A percentile compares a stretch with the other conserved stretches of the same genome.
Evolutionary conservation across 2,113 vertebrate species (phyloP).

Genomic region (Gymnobelideus leadbeateri): DNA sequence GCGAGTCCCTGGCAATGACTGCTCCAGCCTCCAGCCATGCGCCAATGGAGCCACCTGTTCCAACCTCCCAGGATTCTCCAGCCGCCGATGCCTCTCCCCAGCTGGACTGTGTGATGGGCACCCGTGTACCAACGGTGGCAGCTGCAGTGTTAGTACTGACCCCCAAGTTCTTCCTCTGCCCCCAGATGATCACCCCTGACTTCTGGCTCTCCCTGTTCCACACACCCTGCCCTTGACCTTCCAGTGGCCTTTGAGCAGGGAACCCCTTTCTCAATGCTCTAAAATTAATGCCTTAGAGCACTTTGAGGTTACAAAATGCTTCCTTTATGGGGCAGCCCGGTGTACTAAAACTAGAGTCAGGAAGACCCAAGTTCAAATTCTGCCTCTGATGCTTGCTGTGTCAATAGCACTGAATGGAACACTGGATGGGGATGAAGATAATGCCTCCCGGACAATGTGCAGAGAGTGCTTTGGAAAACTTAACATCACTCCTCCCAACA

Average conservation of each 20-base stretch:
- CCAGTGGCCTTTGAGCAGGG: background rate
- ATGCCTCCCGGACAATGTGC: background rate
- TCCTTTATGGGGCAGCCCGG: background rate
- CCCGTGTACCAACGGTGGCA: constrained; percentile 93
- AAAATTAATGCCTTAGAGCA: background rate
- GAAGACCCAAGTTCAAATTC: background rate
- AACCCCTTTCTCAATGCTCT: background rate
- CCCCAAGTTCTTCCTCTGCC: rapidly evolving
- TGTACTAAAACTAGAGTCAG: background rate
- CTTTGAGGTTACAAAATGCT: background rate
- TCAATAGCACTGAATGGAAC: background rate
- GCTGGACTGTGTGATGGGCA: constrained; percentile 91
- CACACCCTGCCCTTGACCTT: background rate
- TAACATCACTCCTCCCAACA: background rate
- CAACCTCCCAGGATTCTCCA: constrained; percentile 85
- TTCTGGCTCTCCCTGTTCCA: background rate
- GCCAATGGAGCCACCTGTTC: constrained; percentile 87
- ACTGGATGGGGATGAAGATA: background rate
- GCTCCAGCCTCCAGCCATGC: constrained; percentile 90
- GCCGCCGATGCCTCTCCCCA: constrained; percentile 86
- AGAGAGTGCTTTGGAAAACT: background rate
- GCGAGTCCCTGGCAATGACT: constrained; percentile 87
- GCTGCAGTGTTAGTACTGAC: constrained; percentile 90
- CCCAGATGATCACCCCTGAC: background rate
- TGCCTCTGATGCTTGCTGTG: background rate